Evolutionary conservation across 2,888 invertebrate species (phyloP).

Genomic region (Glaucopsyche alexis): DNA sequence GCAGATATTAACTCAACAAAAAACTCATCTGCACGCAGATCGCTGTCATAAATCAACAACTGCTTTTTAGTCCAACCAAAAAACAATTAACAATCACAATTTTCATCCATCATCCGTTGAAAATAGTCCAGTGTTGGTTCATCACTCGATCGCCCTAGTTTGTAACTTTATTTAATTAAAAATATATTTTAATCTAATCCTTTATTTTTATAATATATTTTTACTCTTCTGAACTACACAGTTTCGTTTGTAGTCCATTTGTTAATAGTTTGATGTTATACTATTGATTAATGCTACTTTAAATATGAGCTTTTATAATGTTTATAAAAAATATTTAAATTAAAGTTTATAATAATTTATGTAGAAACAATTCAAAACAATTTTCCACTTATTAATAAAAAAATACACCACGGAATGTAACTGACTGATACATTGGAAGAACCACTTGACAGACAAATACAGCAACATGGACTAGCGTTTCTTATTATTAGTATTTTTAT

Average conservation of each 20-base stretch:
- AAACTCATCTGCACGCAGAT: slow-evolving; percentile 8
- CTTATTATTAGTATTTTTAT: no score
- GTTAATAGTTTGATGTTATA: neutral
- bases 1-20: neutral
- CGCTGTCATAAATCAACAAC: slow-evolving; percentile 6
- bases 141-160: slow-evolving; percentile 14
- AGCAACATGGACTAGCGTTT: no score
- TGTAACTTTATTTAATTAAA: neutral
- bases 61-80: slow-evolving; percentile 22
- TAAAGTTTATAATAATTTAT: no score
- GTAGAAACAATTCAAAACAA: no score
- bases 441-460: no score
- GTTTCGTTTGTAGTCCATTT: neutral
- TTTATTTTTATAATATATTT: neutral
- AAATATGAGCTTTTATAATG: no score
- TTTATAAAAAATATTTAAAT: no score
- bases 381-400: no score
- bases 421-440: no score
- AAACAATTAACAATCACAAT: slow-evolving; percentile 26
- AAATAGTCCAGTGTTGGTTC: neutral
- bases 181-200: neutral
- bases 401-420: no score
- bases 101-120: slow-evolving; percentile 21
- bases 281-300: no score
- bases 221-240: neutral